phyloP scores from a whole-genome alignment of 2,113 vertebrate species.

The Hypomesus transpacificus region DNA sequence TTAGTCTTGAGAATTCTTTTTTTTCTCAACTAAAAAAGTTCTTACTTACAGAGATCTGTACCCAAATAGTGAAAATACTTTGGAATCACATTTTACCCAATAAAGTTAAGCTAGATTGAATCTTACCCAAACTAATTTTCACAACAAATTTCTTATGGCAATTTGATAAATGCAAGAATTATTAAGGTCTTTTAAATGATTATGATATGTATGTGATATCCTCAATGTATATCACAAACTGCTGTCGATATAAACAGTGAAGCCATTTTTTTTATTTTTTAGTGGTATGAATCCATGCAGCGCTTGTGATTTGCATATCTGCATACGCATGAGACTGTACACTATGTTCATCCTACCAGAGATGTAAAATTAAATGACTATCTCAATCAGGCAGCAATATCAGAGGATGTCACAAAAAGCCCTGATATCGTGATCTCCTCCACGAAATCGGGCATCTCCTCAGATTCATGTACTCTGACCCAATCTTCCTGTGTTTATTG shows the following conservation, averaged over 20 bases:
- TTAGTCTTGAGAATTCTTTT: conserved; percentile 42
- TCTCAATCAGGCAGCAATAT: not conserved
- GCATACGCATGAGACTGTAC: conserved; percentile 33
- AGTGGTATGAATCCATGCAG: not conserved
- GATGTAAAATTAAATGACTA: conserved; percentile 9
- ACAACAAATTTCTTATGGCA: too few relatives aligned
- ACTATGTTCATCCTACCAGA: conserved; percentile 12
- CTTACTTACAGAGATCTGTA: not conserved
- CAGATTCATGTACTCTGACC: not conserved
- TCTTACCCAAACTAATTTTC: too few relatives aligned
- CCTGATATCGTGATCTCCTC: too few relatives aligned
- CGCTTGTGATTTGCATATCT: conserved; percentile 35
- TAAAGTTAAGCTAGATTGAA: too few relatives aligned
- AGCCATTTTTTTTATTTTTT: too few relatives aligned
- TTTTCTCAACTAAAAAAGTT: conserved; percentile 50
- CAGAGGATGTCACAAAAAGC: not conserved
- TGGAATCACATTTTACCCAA: not conserved
- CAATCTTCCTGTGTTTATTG: conserved; percentile 3
- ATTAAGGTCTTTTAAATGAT: too few relatives aligned
- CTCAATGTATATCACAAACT: too few relatives aligned
- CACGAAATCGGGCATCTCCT: not conserved
- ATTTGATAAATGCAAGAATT: too few relatives aligned
- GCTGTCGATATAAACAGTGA: too few relatives aligned
- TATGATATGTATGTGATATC: too few relatives aligned
- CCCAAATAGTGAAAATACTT: not conserved